Conservation (phyloP, 2,888 invertebrate genomes). For the Agrotis exclamationis region DNA sequence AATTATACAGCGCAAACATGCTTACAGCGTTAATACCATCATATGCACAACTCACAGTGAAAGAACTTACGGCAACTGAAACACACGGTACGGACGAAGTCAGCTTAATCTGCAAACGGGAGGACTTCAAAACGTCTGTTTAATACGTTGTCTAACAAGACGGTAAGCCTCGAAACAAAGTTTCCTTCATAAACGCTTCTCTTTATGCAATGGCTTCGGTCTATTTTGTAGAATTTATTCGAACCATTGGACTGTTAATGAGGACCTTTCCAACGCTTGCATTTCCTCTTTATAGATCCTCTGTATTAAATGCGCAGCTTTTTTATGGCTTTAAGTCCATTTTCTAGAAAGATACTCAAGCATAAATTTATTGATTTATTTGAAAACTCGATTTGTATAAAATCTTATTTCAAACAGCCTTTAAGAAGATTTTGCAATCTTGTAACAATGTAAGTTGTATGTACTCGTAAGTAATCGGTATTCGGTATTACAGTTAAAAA, state of each 20-base stretch:
- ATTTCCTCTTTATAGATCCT: slow-evolving; percentile 60
- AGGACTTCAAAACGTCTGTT: slow-evolving; percentile 50
- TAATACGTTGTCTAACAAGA: slow-evolving; percentile 61
- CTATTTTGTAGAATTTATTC: slow-evolving; percentile 71
- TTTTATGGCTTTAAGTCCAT: slow-evolving; percentile 27
- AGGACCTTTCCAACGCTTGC: slow-evolving; percentile 66
- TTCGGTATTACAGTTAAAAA: background rate
- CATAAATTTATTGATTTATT: slow-evolving; percentile 11
- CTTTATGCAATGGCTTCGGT: slow-evolving; percentile 74
- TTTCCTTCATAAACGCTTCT: slow-evolving; percentile 69
- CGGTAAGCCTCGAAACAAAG: slow-evolving; percentile 64
- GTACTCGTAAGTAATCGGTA: no score
- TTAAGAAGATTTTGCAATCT: no score
- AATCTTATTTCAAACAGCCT: background rate
- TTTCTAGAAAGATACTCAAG: slow-evolving; percentile 20
- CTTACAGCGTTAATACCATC: slow-evolving; percentile 23
- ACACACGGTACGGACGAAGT: slow-evolving; percentile 36
- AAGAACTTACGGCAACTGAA: slow-evolving; percentile 24
- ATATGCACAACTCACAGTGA: slow-evolving; percentile 27
- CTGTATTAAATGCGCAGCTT: slow-evolving; percentile 49
- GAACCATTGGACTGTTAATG: slow-evolving; percentile 74
- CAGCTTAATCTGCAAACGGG: slow-evolving; percentile 46
- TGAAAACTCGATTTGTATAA: slow-evolving; percentile 5
- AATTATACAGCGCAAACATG: slow-evolving; percentile 20
- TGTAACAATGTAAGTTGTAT: no score